Conservation (phyloP, 2,797 vertebrate species). For the Sternotherus odoratus region DNA sequence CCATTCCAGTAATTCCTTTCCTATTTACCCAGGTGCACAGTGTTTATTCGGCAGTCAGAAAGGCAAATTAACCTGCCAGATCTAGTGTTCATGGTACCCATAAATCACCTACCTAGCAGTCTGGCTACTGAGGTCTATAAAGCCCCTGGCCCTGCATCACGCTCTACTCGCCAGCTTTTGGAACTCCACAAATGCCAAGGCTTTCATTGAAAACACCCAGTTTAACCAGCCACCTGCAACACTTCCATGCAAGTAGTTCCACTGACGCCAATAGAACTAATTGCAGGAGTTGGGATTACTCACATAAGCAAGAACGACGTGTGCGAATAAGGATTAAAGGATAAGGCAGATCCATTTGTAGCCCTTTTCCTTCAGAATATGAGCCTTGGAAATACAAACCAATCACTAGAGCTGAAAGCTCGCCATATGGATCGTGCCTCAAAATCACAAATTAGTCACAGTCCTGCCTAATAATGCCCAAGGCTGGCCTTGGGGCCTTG, state of each 20-base stretch:
- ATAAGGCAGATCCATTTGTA: rapidly evolving
- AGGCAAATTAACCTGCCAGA: background rate
- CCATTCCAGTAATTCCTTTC: background rate
- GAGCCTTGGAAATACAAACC: slow-evolving; percentile 8
- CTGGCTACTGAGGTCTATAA: slow-evolving; percentile 7
- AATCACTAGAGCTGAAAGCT: slow-evolving; percentile 20
- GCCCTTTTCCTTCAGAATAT: background rate
- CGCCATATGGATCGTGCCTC: background rate
- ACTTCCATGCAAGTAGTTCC: background rate
- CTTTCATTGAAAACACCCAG: slow-evolving; percentile 14
- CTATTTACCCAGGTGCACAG: background rate
- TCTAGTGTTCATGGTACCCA: background rate
- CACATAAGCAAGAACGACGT: background rate
- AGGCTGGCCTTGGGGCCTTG: background rate
- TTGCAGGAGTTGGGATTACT: background rate
- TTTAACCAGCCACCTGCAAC: background rate
- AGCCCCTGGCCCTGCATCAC: background rate
- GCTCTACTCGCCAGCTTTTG: background rate
- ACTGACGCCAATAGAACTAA: background rate
- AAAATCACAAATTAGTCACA: background rate
- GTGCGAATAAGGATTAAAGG: slow-evolving; percentile 18
- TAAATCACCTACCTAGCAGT: background rate
- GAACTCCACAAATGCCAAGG: slow-evolving; percentile 50
- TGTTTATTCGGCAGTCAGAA: slow-evolving; percentile 44
- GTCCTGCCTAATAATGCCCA: background rate